Evolutionary conservation across 2,113 vertebrate genomes (phyloP).

Genomic region (Antechinus flavipes): DNA sequence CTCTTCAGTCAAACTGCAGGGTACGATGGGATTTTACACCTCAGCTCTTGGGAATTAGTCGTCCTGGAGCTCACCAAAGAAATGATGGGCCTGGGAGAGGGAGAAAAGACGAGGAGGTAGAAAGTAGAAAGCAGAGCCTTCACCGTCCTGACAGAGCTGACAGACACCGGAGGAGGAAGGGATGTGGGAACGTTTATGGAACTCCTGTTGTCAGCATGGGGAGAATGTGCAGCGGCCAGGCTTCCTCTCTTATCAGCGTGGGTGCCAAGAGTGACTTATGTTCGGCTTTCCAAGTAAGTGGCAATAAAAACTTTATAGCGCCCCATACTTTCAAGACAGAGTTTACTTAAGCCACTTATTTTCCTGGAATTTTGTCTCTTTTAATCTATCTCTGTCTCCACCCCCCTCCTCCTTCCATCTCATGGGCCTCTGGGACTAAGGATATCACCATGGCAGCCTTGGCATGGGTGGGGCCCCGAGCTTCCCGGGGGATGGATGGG

Average conservation of each 20-base stretch:
- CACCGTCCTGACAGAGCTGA: not conserved
- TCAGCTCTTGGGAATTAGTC: not conserved
- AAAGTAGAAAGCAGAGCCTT: not conserved
- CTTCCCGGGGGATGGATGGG: slow-evolving; percentile 11
- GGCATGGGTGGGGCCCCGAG: not conserved
- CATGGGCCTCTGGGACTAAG: slow-evolving; percentile 5
- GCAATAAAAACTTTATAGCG: slow-evolving; percentile 68
- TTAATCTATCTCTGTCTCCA: slow-evolving; percentile 44
- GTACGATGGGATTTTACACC: not conserved
- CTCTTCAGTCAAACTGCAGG: not conserved
- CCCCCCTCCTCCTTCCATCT: not conserved
- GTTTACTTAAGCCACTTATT: slow-evolving; percentile 73
- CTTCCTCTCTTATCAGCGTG: slow-evolving; percentile 58
- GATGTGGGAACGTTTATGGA: slow-evolving; percentile 57
- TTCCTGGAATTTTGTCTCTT: slow-evolving; percentile 65
- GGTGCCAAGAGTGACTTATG: slow-evolving; percentile 62
- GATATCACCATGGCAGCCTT: slow-evolving; percentile 32
- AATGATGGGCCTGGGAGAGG: not conserved
- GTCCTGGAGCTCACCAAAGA: not conserved
- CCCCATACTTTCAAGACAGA: slow-evolving; percentile 40
- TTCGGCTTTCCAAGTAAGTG: slow-evolving; percentile 65
- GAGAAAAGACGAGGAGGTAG: not conserved
- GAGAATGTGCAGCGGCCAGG: slow-evolving; percentile 56
- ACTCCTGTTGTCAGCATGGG: slow-evolving; percentile 48
- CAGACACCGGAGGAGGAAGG: not conserved